Conservation (phyloP, 2,113 vertebrate genomes). For the Myrmecobius fasciatus region DNA sequence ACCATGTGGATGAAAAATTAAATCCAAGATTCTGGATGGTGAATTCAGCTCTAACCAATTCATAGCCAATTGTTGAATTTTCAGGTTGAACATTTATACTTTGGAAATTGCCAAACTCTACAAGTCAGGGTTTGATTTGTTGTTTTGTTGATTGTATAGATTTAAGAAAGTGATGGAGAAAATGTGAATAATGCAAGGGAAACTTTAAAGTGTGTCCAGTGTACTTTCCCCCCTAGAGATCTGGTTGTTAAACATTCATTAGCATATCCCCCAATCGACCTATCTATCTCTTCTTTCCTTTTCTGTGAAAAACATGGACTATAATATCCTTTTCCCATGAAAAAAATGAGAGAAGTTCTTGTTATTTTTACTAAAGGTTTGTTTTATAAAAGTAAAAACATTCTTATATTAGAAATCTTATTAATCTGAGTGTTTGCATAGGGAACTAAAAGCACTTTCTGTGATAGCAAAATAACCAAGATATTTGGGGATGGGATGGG, state of each 20-base stretch:
- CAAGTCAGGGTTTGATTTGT: neutral
- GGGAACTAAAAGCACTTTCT: neutral
- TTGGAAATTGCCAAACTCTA: neutral
- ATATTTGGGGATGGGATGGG: neutral
- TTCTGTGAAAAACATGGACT: neutral
- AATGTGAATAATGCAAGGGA: neutral
- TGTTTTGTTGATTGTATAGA: neutral
- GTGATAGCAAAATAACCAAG: neutral
- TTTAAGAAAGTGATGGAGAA: neutral
- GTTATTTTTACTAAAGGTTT: neutral
- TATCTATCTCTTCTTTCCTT: neutral
- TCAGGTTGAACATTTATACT: neutral
- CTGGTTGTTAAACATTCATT: neutral
- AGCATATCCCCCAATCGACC: neutral
- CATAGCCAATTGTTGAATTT: neutral
- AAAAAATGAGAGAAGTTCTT: neutral
- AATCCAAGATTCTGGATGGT: neutral
- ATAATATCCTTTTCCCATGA: neutral
- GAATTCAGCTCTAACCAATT: neutral
- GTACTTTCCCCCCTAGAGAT: neutral
- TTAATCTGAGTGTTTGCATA: neutral
- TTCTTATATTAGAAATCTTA: neutral
- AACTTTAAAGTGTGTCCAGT: neutral
- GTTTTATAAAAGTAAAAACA: neutral
- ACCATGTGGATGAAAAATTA: neutral